Evolutionary conservation across 2,888 invertebrate species (phyloP).

Genomic region (Drosophila ustulata): DNA sequence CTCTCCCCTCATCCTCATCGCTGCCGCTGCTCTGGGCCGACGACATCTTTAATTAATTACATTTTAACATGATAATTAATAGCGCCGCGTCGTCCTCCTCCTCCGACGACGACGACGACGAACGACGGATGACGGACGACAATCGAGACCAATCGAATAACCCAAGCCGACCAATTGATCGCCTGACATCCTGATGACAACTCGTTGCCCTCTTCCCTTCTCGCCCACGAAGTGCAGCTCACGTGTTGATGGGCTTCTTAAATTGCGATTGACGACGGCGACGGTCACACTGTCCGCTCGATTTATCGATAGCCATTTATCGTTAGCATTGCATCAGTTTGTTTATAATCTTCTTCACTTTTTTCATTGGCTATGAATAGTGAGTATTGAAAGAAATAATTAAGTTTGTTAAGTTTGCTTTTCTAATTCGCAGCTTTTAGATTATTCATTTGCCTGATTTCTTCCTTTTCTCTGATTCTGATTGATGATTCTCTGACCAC

Average conservation of each 20-base stretch:
- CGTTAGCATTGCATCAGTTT: not conserved
- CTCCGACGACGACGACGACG: conserved; percentile 37
- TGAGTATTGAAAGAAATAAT: too few species aligned
- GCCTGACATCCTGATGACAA: conserved; percentile 46
- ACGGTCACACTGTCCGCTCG: not conserved
- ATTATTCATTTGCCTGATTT: too few species aligned
- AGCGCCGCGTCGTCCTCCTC: conserved; percentile 52
- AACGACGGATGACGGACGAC: conserved; percentile 26
- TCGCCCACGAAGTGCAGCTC: too few species aligned
- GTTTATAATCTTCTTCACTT: too few species aligned
- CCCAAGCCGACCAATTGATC: conserved; percentile 52
- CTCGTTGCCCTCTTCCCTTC: not conserved
- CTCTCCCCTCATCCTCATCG: not conserved
- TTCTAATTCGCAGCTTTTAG: too few species aligned
- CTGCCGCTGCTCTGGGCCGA: conserved; percentile 34
- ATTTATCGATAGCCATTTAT: conserved; percentile 21
- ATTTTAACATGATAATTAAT: conserved; percentile 80
- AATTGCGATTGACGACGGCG: conserved; percentile 13
- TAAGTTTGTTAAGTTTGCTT: too few species aligned
- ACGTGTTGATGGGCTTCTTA: not conserved
- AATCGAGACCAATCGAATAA: conserved; percentile 8
- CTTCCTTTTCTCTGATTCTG: too few species aligned
- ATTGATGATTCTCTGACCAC: too few species aligned
- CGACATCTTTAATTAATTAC: conserved; percentile 80
- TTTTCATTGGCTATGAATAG: too few species aligned